phyloP scores from a whole-genome alignment of 2,888 invertebrate genomes.

The Nephrotoma appendiculata region DNA sequence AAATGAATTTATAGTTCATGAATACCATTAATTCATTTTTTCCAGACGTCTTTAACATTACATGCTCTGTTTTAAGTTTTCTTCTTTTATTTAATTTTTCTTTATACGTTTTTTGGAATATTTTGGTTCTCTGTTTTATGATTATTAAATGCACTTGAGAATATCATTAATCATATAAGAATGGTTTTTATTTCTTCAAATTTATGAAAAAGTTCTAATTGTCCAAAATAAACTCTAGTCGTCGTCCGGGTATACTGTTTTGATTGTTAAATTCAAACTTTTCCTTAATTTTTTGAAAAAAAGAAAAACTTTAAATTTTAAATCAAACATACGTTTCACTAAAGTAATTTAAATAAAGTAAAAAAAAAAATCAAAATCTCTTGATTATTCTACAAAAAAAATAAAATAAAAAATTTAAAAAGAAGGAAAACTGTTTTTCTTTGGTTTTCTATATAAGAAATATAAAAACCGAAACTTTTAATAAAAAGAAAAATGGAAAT shows the following conservation, averaged over 20 bases:
- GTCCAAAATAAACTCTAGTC: background rate
- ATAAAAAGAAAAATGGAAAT: slow-evolving; percentile 4
- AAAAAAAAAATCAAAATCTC: slow-evolving; percentile 1
- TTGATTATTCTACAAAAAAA: background rate
- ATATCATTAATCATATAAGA: background rate
- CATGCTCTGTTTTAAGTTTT: background rate
- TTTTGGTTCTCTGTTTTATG: background rate
- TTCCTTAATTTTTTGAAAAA: background rate
- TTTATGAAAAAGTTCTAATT: background rate
- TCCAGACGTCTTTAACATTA: background rate
- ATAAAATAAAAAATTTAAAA: background rate
- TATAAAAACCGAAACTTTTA: background rate
- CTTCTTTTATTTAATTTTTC: background rate
- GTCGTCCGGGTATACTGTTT: background rate
- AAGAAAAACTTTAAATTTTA: background rate
- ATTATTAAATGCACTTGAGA: background rate
- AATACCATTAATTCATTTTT: background rate
- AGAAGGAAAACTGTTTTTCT: background rate
- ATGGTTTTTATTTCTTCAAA: background rate
- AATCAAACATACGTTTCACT: background rate
- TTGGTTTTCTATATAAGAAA: background rate
- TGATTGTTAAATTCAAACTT: background rate
- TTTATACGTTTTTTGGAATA: background rate
- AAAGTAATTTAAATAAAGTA: background rate
- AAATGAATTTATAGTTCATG: background rate